phyloP scores from a whole-genome alignment of 2,113 vertebrate genomes.

The Danionella cerebrum region DNA sequence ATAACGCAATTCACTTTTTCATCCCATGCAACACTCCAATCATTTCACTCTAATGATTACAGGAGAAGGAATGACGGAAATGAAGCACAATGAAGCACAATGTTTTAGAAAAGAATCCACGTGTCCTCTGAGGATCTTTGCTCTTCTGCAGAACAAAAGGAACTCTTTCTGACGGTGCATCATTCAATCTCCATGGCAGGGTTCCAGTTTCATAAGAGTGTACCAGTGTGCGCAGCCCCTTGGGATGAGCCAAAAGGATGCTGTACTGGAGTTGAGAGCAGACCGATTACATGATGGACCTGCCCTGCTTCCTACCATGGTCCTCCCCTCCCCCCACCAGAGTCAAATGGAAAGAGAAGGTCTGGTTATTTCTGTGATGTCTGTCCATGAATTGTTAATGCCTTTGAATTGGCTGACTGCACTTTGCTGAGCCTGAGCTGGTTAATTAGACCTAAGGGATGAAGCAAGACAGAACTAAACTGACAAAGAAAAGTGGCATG shows the following conservation, averaged over 20 bases:
- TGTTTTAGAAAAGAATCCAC: not conserved
- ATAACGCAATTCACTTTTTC: too few relatives aligned
- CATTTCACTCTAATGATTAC: too few relatives aligned
- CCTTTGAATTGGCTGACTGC: conserved; percentile 32
- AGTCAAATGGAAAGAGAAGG: conserved; percentile 14
- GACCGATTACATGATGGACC: not conserved
- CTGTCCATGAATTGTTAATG: conserved; percentile 44
- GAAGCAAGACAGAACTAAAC: not conserved
- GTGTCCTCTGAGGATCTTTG: not conserved
- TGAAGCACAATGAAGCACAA: too few relatives aligned
- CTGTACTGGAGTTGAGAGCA: not conserved
- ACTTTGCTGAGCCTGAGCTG: conserved; percentile 34
- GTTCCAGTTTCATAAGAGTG: conserved; percentile 5
- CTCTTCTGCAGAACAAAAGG: not conserved
- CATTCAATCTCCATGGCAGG: not conserved
- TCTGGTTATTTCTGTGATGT: conserved; percentile 40
- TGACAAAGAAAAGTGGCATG: conserved; percentile 4
- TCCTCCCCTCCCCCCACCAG: not conserved
- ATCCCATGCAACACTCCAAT: too few relatives aligned
- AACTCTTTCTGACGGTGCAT: not conserved
- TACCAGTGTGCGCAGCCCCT: not conserved
- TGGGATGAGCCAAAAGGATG: not conserved
- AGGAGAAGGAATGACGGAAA: too few relatives aligned
- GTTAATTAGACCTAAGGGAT: conserved; percentile 40
- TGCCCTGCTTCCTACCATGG: not conserved